Conservation (phyloP, 2,797 vertebrate genomes). For the Alcedo quadribrachys region DNA sequence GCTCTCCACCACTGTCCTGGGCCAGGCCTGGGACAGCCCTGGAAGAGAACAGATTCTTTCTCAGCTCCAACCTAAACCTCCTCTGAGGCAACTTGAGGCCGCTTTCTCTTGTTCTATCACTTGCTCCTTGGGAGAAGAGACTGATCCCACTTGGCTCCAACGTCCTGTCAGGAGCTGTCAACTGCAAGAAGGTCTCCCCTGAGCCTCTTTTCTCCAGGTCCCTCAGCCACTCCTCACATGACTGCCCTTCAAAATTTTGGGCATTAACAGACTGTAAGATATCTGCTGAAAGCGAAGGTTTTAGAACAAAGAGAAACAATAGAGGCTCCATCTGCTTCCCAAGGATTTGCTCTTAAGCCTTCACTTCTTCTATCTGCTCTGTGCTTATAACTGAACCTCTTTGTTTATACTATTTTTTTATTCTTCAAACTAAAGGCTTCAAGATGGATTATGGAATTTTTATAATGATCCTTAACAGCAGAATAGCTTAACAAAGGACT, state of each 20-base stretch:
- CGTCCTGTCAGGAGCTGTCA: neutral
- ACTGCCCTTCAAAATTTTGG: slow-evolving; percentile 7
- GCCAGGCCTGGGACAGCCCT: neutral
- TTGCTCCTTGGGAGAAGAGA: neutral
- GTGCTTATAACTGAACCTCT: neutral
- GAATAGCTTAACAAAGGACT: neutral
- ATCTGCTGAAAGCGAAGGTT: slow-evolving; percentile 43
- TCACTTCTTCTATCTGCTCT: neutral
- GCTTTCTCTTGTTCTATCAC: neutral
- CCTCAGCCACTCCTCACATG: neutral
- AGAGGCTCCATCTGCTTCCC: slow-evolving; percentile 34
- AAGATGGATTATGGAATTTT: neutral
- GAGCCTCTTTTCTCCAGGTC: neutral
- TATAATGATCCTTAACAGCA: neutral
- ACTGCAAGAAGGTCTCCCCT: neutral
- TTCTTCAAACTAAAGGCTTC: neutral
- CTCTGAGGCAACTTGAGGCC: neutral
- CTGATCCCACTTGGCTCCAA: neutral
- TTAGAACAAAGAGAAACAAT: slow-evolving; percentile 16
- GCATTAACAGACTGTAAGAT: neutral
- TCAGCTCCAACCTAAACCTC: neutral
- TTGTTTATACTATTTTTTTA: slow-evolving; percentile 2
- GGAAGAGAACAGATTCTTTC: neutral
- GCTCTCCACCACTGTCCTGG: neutral
- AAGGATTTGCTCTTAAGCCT: slow-evolving; percentile 26